Conservation (phyloP, 2,797 vertebrate genomes). For the Simalia tracyae region DNA sequence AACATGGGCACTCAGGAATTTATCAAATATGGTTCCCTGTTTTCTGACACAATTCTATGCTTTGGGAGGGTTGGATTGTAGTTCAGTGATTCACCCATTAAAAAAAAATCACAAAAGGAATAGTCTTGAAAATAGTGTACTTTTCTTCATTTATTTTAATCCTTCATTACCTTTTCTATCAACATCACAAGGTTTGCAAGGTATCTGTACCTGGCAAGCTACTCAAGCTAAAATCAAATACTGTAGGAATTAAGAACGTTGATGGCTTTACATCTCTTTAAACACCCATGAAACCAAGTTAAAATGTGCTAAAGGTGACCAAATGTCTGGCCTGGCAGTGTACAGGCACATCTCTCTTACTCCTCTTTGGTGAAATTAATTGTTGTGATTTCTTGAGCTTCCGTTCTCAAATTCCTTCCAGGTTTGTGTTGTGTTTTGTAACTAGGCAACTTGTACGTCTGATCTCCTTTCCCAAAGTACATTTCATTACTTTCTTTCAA, state of each 20-base stretch:
- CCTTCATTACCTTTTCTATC: not conserved
- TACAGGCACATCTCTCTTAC: not conserved
- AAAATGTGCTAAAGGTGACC: not conserved
- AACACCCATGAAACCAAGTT: not conserved
- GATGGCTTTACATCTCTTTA: not conserved
- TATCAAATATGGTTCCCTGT: not conserved
- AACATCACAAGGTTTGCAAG: not conserved
- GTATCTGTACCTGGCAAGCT: not conserved
- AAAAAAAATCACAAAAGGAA: not conserved
- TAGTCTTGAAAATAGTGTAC: conserved; percentile 8
- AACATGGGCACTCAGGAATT: not conserved
- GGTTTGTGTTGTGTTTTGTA: not conserved
- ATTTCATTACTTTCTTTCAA: not conserved
- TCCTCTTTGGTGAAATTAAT: not conserved
- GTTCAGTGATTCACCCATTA: not conserved
- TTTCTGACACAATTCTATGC: not conserved
- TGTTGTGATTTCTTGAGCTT: not conserved
- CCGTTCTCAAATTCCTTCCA: not conserved
- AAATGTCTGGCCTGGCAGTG: not conserved
- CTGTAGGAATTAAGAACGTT: not conserved
- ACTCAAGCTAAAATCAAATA: not conserved
- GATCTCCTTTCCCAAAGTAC: not conserved
- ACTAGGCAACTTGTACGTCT: not conserved
- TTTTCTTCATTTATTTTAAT: conserved; percentile 20
- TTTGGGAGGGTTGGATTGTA: not conserved